Conservation (phyloP, 2,797 vertebrate genomes). For the Sebastes oblongus region DNA sequence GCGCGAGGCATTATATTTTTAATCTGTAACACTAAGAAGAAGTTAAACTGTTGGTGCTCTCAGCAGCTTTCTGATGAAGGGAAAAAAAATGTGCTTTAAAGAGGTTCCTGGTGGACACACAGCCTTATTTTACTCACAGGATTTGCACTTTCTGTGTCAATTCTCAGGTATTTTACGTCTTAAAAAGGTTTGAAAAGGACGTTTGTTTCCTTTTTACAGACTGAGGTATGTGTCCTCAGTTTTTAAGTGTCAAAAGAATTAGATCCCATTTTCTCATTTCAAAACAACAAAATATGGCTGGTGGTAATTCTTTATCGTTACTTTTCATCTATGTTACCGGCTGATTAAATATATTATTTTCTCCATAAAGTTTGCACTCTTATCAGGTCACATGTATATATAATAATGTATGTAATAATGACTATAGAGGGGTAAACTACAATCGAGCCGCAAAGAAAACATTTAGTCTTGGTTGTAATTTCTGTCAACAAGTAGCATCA, state of each 20-base stretch:
- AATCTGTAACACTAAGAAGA: conserved; percentile 18
- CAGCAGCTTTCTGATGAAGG: neutral
- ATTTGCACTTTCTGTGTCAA: conserved; percentile 36
- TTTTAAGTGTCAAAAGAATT: conserved; percentile 1
- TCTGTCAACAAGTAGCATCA: conserved; percentile 11
- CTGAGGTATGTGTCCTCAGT: neutral
- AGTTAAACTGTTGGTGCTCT: neutral
- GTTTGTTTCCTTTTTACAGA: conserved; percentile 11
- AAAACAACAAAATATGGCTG: neutral
- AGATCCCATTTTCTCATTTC: neutral
- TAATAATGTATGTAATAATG: neutral
- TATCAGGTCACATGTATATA: neutral
- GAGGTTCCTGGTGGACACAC: conserved; percentile 4
- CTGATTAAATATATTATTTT: neutral
- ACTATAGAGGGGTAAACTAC: neutral
- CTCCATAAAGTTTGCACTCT: neutral
- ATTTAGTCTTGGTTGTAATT: neutral
- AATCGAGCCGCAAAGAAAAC: neutral
- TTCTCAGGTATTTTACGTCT: conserved; percentile 59
- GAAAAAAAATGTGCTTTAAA: neutral
- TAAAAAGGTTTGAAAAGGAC: neutral
- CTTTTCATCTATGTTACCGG: neutral
- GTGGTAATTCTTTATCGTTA: neutral
- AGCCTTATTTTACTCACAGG: neutral
- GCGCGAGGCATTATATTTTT: neutral